A percentile compares a stretch with the other conserved stretches of the same genome.
These are phyloP conservation scores for Meriones psammophilus DNA, from an alignment of 2,797 vertebrate species.

Conservation along the genomic window DNA sequence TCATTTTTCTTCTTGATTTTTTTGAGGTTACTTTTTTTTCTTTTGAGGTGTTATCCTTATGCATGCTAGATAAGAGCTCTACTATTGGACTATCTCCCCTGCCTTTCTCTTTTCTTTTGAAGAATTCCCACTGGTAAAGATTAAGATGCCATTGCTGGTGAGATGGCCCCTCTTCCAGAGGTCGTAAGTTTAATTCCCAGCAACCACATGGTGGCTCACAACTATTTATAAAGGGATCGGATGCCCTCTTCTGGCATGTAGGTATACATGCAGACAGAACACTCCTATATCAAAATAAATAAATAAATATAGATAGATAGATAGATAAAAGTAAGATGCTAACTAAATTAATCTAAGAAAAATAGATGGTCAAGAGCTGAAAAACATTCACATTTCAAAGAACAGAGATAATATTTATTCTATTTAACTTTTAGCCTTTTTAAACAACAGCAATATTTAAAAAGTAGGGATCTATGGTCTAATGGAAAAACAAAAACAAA, in stretches of 20 bases:
- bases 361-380: background rate
- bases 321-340: background rate
- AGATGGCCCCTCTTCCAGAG: background rate
- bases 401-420: conserved; percentile 23
- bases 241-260: background rate
- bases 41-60: background rate
- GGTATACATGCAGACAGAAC: too few relatives aligned
- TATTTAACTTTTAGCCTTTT: conserved; percentile 41
- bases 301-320: too few relatives aligned
- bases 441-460: conserved; percentile 24
- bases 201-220: background rate
- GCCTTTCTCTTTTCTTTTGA: background rate
- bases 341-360: conserved; percentile 48
- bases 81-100: background rate
- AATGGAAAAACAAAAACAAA: background rate
- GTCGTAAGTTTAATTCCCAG: background rate
- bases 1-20: conserved; percentile 22
- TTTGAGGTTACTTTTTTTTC: too few relatives aligned
- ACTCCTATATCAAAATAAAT: too few relatives aligned
- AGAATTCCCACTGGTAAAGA: background rate
- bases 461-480: conserved; percentile 10
- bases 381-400: background rate
- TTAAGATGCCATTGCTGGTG: background rate
- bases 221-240: background rate
- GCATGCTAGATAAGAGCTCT: background rate